Evolutionary conservation across 2,797 vertebrate species (phyloP), one percentile per base, ranked within the genome.

Genomic region (Ataeniobius toweri): DNA sequence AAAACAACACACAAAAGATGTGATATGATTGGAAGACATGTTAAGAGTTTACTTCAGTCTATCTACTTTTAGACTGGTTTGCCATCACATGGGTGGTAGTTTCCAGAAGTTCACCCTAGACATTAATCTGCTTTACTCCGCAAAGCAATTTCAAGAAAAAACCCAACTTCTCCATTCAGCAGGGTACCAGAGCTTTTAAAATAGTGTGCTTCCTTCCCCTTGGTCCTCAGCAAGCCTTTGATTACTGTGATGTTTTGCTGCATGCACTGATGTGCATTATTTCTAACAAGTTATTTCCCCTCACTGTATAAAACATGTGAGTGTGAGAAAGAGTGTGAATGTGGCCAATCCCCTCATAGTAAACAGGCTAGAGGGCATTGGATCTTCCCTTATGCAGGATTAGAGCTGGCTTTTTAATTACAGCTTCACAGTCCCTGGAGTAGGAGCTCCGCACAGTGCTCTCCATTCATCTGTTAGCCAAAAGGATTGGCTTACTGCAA

Each of bases 371-470:
- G 82, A 87, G 89, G 89, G 87, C 87, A 82, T 46, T 78, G 82
- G 87, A 91, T 81, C 84, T 69, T 88, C 87, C 86, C 85, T 86
- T 85, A 90, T 89, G 85, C 87, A 83, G 90, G 92, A 94, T 93
- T 95, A 94, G 83, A 85, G 70, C 74, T 74, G 73, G 80, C 83
- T 90, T 92, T 91, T 92, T 93, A 92, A 95, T 94, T 93, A 93
- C 89, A 88, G 86, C 81, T 87, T 81, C 84, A 79, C 61, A 78
- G 85, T 91, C 85, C 86, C 88, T 44, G 56, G 86, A 86, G 89
- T 77, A 74, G 74, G 78, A 82, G 85, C 89, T 85, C 80, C 80
- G 85, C 72, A 74, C 85, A 76, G 78, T 24, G 13, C 77, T 81
- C 77, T 39, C 65, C 74, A 68, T 77, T 80, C 61, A 74, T 79